Percentiles rank a stretch among this genome's conserved stretches.
phyloP scores from a whole-genome alignment of 1,140 invertebrate species.

The Phortica variegata region DNA sequence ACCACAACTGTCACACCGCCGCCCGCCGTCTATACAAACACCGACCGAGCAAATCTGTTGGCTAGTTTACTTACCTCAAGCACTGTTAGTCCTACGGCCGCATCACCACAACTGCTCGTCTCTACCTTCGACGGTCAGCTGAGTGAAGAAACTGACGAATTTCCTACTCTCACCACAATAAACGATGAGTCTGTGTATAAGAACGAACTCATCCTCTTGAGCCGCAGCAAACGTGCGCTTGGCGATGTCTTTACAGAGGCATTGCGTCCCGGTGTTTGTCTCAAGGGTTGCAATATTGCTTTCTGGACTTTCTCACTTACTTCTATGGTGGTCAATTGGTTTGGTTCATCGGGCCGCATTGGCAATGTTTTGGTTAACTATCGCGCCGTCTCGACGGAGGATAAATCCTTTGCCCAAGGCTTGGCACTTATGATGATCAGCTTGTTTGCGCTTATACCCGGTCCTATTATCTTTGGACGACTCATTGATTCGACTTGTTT shows the following conservation, averaged over 20 bases:
- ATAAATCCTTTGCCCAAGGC: conserved; percentile 69
- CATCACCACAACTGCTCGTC: no score
- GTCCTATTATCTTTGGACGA: conserved; percentile 67
- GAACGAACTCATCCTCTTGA: conserved; percentile 6
- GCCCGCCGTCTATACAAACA: conserved; percentile 10
- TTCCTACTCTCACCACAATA: conserved; percentile 2
- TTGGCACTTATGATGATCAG: conserved; percentile 65
- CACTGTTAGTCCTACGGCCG: no score
- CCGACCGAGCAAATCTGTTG: background rate
- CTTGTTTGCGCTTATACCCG: conserved; percentile 67
- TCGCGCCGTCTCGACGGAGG: conserved; percentile 62
- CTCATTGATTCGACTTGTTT: conserved; percentile 67
- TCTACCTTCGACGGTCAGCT: no score
- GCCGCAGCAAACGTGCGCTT: conserved; percentile 17
- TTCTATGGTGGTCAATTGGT: conserved; percentile 60
- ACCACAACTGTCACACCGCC: background rate
- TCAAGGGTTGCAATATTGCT: conserved; percentile 58
- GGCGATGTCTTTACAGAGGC: conserved; percentile 17
- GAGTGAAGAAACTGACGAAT: conserved; percentile 20
- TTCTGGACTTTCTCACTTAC: conserved; percentile 59
- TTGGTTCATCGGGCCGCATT: conserved; percentile 64
- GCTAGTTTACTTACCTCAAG: no score
- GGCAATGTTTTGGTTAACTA: conserved; percentile 66
- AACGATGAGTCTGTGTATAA: no score
- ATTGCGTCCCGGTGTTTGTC: conserved; percentile 61